These are phyloP conservation scores for Drosophila pseudotalamancana DNA, from an alignment of 2,888 invertebrate species.

Conservation along the genomic window DNA sequence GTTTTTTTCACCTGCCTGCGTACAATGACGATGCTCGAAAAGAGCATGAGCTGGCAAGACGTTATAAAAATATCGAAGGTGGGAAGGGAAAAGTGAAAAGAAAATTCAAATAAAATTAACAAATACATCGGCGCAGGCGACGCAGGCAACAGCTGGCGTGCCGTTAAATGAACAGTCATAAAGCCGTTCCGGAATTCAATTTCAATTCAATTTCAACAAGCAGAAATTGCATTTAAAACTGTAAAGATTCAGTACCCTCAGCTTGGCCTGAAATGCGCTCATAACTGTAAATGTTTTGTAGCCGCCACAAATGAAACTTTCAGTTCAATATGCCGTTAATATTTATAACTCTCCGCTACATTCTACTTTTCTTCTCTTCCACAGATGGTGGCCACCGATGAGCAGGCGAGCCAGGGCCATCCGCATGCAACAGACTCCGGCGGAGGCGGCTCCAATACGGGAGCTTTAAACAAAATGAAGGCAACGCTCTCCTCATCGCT, in stretches of 20 bases:
- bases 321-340: slow-evolving; percentile 53
- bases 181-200: slow-evolving; percentile 34
- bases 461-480: slow-evolving; percentile 91
- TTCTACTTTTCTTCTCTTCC: slow-evolving; percentile 8
- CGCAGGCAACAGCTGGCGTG: slow-evolving; percentile 37
- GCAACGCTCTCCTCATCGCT: slow-evolving; percentile 93
- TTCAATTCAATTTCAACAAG: slow-evolving; percentile 11
- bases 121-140: slow-evolving; percentile 32
- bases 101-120: slow-evolving; percentile 60
- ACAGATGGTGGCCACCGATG: slow-evolving; percentile 94
- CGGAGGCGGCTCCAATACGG: slow-evolving; percentile 84
- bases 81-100: slow-evolving; percentile 18
- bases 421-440: slow-evolving; percentile 82
- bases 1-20: slow-evolving; percentile 65
- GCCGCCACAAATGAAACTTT: slow-evolving; percentile 55
- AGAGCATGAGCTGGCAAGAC: slow-evolving; percentile 35
- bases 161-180: slow-evolving; percentile 31
- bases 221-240: slow-evolving; percentile 17
- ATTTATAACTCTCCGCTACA: slow-evolving; percentile 29
- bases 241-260: slow-evolving; percentile 41
- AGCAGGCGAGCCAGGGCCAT: slow-evolving; percentile 86
- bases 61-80: slow-evolving; percentile 40
- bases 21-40: slow-evolving; percentile 45
- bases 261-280: slow-evolving; percentile 27
- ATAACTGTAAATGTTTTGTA: slow-evolving; percentile 58